phyloP scores from a whole-genome alignment of 1,140 invertebrate species.

The Papilio helenus region DNA sequence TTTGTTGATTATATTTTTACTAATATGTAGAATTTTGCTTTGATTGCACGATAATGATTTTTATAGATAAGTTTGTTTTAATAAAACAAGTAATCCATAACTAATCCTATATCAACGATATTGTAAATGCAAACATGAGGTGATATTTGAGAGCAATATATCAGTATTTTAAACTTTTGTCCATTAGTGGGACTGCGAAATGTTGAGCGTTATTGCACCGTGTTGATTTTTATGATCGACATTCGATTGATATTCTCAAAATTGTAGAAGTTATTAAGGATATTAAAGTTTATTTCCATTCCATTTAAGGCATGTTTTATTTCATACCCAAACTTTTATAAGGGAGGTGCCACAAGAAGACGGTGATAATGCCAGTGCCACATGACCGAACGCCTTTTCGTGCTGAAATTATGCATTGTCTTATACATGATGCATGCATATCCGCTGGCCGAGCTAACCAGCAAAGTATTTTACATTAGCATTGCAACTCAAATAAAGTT shows the following conservation, averaged over 20 bases:
- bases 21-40: not conserved
- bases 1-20: not conserved
- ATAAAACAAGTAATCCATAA: slow-evolving; percentile 28
- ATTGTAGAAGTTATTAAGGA: slow-evolving; percentile 35
- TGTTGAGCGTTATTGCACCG: slow-evolving; percentile 31
- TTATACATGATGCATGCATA: too few relatives aligned
- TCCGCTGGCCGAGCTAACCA: too few relatives aligned
- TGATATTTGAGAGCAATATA: slow-evolving; percentile 38
- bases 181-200: not conserved
- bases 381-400: too few relatives aligned
- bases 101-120: slow-evolving; percentile 9
- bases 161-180: slow-evolving; percentile 39
- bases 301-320: slow-evolving; percentile 28
- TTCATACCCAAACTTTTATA: not conserved
- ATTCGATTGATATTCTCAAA: slow-evolving; percentile 29
- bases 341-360: not conserved
- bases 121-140: slow-evolving; percentile 19
- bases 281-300: slow-evolving; percentile 40
- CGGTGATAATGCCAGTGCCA: too few relatives aligned
- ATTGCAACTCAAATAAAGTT: too few relatives aligned
- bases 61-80: not conserved
- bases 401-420: too few relatives aligned
- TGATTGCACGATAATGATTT: not conserved
- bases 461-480: too few relatives aligned
- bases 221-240: slow-evolving; percentile 33